phyloP scores from a whole-genome alignment of 2,113 vertebrate genomes.

The Poecilia latipinna region DNA sequence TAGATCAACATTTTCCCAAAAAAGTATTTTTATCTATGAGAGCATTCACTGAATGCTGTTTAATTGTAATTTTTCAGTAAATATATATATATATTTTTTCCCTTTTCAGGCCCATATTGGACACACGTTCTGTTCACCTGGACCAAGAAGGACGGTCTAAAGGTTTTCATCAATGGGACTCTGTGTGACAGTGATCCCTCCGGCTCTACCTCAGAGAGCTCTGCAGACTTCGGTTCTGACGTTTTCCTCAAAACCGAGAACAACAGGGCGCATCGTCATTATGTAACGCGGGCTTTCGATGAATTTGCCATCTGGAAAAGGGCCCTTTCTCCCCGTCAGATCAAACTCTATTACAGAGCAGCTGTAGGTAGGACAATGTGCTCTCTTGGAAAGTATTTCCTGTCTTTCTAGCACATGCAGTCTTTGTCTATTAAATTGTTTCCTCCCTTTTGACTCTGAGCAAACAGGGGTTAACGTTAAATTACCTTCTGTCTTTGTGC shows the following conservation, averaged over 20 bases:
- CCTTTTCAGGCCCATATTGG: slow-evolving; percentile 87
- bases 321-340: slow-evolving; percentile 83
- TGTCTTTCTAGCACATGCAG: slow-evolving; percentile 11
- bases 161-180: slow-evolving; percentile 91
- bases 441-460: slow-evolving; percentile 27
- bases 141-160: slow-evolving; percentile 86
- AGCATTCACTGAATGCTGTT: too few relatives aligned
- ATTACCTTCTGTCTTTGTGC: slow-evolving; percentile 45
- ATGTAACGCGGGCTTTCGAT: slow-evolving; percentile 86
- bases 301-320: slow-evolving; percentile 96
- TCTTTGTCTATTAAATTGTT: slow-evolving; percentile 20
- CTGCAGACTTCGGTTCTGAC: slow-evolving; percentile 78
- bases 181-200: slow-evolving; percentile 76
- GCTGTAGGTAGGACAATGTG: slow-evolving; percentile 82
- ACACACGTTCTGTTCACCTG: slow-evolving; percentile 95
- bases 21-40: neutral
- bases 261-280: slow-evolving; percentile 63
- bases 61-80: neutral
- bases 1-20: too few relatives aligned
- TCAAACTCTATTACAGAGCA: slow-evolving; percentile 88
- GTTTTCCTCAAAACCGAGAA: slow-evolving; percentile 81
- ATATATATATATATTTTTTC: neutral
- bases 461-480: slow-evolving; percentile 48
- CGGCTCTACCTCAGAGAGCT: slow-evolving; percentile 81
- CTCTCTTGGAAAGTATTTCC: slow-evolving; percentile 22